Evolutionary conservation across 2,888 invertebrate genomes (phyloP), one percentile per base, ranked within the genome.

Genomic region (Plebejus anna): DNA sequence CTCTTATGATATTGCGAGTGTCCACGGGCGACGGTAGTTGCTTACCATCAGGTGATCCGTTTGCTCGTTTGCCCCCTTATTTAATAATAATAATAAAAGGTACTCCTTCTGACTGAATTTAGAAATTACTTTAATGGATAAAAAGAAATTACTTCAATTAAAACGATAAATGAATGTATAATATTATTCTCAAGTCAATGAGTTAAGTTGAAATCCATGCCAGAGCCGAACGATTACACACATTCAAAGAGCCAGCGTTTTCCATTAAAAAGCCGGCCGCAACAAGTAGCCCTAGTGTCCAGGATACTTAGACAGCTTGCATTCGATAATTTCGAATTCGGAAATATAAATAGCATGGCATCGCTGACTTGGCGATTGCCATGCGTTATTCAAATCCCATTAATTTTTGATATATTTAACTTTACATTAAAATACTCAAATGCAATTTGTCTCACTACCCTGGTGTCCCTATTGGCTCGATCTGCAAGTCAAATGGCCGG

Each of bases 401-500:
- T 1, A 0, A 55, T 55, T 55, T 55, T 55, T 13, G 4, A 55
- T 51, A 42, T 42, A 42, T 32, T 32, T 47, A 47, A 47, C 2
- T 47, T 47, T 47, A 2, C 47, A 9, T 47, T 47, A 47, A 9
- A 47, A 4, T 13, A 2, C 13, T 16, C 16, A 4, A 16, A 55
- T 55, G 16, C 55, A 55, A 1, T 55, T 55, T 55, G 55, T 16
- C 16, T 55, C 1, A 71, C 22, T 42, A 22, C 9, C 71, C 66
- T 22, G 13, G 5, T 5, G 32, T 36, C 66, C 71, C 22, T 70
- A 71, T 71, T 71, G 71, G 42, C 70, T 70, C 38, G 5, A 71
- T 71, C 71, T 42, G 71, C 71, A 71, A 71, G 38, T 71, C 71
- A 71, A 71, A 71, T 71, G n/a, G 32, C 32, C 42, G 42, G 42